A percentile compares a stretch with the other conserved stretches of the same genome.
Evolutionary conservation across 2,113 vertebrate genomes (phyloP).

Genomic region (Theristicus caerulescens): DNA sequence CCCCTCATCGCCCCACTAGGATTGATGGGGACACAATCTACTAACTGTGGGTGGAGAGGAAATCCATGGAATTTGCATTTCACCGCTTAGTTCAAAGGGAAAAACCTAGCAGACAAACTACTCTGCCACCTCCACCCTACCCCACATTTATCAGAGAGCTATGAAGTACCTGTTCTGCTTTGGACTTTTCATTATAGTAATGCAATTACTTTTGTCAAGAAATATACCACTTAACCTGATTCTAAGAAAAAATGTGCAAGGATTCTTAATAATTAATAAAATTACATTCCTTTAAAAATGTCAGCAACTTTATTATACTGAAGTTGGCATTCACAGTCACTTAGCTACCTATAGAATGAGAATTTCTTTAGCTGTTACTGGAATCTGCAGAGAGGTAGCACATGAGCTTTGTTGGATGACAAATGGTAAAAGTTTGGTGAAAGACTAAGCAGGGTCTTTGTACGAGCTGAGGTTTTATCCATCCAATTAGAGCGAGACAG

Average conservation of each 20-base stretch:
- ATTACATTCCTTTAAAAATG: neutral
- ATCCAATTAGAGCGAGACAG: neutral
- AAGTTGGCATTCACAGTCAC: neutral
- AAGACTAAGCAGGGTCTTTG: neutral
- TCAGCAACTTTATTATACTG: neutral
- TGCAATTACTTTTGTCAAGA: neutral
- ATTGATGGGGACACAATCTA: neutral
- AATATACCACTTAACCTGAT: neutral
- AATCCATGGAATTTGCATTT: neutral
- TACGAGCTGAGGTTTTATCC: neutral
- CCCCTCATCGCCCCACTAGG: too few species aligned
- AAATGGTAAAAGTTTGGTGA: neutral
- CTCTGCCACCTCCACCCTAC: neutral
- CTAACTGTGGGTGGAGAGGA: neutral
- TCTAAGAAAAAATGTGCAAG: neutral
- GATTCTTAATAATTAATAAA: slow-evolving; percentile 7
- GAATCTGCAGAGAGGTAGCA: neutral
- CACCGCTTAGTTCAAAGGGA: neutral
- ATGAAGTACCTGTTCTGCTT: neutral
- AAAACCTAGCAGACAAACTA: neutral
- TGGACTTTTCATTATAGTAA: neutral
- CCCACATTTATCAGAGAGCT: neutral
- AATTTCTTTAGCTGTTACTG: neutral
- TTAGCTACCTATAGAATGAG: neutral
- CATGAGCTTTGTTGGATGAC: neutral